Conservation (phyloP, 2,113 vertebrate genomes). For the Talpa occidentalis region DNA sequence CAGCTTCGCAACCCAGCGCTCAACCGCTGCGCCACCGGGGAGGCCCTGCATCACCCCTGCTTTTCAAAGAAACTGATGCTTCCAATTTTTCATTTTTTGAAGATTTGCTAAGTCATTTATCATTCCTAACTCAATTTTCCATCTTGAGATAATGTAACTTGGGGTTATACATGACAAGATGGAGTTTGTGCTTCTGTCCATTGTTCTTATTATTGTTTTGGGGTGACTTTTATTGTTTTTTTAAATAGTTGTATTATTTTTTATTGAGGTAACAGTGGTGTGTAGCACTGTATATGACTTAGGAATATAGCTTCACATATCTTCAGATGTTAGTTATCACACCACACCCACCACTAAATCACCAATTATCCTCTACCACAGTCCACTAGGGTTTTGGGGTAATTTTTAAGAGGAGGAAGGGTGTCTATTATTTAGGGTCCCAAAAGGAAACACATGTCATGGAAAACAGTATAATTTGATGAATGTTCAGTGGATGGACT, state of each 20-base stretch:
- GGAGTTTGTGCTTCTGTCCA: background rate
- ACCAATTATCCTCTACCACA: too few relatives aligned
- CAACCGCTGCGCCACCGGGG: too few relatives aligned
- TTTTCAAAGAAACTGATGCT: background rate
- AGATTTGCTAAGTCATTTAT: background rate
- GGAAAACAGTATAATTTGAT: background rate
- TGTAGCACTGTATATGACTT: too few relatives aligned
- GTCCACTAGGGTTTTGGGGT: too few relatives aligned
- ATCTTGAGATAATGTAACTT: background rate
- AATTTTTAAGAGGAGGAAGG: background rate
- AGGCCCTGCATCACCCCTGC: background rate
- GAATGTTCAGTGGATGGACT: background rate
- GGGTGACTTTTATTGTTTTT: too few relatives aligned
- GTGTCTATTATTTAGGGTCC: background rate
- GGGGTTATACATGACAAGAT: background rate
- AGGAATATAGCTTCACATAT: too few relatives aligned
- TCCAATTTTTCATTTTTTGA: background rate
- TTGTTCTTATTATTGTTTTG: background rate
- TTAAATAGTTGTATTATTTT: too few relatives aligned
- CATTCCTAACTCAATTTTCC: background rate
- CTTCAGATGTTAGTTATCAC: too few relatives aligned
- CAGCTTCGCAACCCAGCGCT: too few relatives aligned
- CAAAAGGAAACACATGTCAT: background rate
- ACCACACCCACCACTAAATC: too few relatives aligned
- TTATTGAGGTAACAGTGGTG: too few relatives aligned